Base-by-base conservation (phyloP, 2,797 vertebrate species). In the Neostethus bicornis region DNA sequence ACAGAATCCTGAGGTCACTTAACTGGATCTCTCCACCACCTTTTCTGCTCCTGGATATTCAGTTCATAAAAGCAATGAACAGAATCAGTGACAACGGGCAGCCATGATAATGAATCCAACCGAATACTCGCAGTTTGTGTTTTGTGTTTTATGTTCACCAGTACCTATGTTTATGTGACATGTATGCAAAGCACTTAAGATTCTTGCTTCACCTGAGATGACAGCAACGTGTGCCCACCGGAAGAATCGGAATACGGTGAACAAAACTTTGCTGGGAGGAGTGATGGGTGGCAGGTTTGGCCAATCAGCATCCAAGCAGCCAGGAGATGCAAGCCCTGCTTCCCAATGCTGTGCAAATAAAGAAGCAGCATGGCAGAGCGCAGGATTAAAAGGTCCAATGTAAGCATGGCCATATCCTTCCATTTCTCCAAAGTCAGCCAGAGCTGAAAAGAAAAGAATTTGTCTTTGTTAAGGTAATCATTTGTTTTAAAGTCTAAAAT, bases 171-270 rank as follows among this genome's bases (percentile, higher is more conserved):
- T n/a, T n/a, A n/a, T 2, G 23, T 23, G 23, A 2, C 23, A 2
- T 4, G 4, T 2, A 2, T 23, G 23, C 23, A 23, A 23, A 23
- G 23, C 2, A 23, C 23, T 23, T 2, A 2, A 23, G 23, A 23
- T 3, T 25, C 25, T 2, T 23, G 5, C 0, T 63, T 74, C 26
- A 85, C 83, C 83, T 67, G 90, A 87, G 32, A 96, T 23, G n/a
- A 96, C 37, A 0, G 86, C 91, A 4, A 94, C 86, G 0, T 93
- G 92, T 0, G 94, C 94, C 95, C 95, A 96, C 2, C 77, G 87
- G 51, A 96, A 96, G 1, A 84, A 91, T 0, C 87, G 49, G 0
- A 96, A 77, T 0, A 95, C 77, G 0, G 76, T 42, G 17, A 93
- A 93, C 2, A 96, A 81, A 1, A 93, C 87, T 0, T 51, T 79